Conservation (phyloP, 2,888 invertebrate genomes). For the Drosophila siamana region DNA sequence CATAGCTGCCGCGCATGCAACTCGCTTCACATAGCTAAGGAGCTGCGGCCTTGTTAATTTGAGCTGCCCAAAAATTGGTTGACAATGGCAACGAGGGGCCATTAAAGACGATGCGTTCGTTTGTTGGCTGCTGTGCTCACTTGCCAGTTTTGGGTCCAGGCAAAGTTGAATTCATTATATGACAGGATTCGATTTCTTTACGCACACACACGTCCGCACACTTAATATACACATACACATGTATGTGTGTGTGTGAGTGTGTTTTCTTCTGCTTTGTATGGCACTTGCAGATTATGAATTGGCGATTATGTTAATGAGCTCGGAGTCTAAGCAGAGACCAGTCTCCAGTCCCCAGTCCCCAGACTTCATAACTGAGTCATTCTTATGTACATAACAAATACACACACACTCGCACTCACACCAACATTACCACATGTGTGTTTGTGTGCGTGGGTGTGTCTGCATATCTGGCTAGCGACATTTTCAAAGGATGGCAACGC, state of each 20-base stretch:
- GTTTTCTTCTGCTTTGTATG: constrained; percentile 42
- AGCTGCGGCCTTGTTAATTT: constrained; percentile 14
- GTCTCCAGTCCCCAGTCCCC: constrained; percentile 14
- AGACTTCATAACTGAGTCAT: constrained; percentile 48
- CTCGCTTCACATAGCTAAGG: not conserved
- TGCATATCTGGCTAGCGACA: not conserved
- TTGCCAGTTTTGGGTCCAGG: constrained; percentile 32
- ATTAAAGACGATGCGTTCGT: constrained; percentile 53
- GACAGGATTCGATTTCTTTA: constrained; percentile 53
- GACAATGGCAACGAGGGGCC: constrained; percentile 52
- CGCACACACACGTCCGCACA: constrained; percentile 12
- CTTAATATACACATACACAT: constrained; percentile 3
- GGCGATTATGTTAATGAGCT: constrained; percentile 77
- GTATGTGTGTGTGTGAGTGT: constrained; percentile 10
- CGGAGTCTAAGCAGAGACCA: constrained; percentile 28
- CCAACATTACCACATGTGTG: not conserved
- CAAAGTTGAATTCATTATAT: constrained; percentile 59
- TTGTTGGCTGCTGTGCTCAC: constrained; percentile 2
- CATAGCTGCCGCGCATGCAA: constrained; percentile 12
- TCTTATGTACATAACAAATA: constrained; percentile 48
- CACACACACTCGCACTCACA: not conserved
- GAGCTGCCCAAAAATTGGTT: constrained; percentile 35
- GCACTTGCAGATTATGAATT: constrained; percentile 71
- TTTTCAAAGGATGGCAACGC: constrained; percentile 34
- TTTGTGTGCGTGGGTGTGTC: not conserved